phyloP scores from a whole-genome alignment of 2,113 vertebrate genomes.

The Neopipo cinnamomea region DNA sequence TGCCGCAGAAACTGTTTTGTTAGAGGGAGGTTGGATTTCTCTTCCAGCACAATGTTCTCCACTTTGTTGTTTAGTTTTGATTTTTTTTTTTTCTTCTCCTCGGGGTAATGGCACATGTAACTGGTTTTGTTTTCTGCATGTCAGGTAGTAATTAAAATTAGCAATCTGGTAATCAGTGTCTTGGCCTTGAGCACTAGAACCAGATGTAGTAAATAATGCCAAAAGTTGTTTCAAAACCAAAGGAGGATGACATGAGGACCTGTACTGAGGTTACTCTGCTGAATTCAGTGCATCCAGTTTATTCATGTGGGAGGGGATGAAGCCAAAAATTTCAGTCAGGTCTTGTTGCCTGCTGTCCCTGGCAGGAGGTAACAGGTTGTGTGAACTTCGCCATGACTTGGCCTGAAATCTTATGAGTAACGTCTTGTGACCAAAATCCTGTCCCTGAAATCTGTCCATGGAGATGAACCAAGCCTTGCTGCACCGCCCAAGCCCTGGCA shows the following conservation, averaged over 20 bases:
- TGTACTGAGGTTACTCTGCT: background rate
- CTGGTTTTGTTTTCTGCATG: slow-evolving; percentile 6
- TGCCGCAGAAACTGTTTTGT: slow-evolving; percentile 6
- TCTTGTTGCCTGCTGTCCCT: background rate
- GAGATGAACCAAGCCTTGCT: background rate
- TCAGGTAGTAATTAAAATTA: slow-evolving; percentile 43
- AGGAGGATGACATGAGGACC: background rate
- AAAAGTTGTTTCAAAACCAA: background rate
- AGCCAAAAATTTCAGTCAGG: background rate
- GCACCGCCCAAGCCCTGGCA: background rate
- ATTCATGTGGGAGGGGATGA: background rate
- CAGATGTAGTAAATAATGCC: background rate
- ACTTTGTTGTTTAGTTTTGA: background rate
- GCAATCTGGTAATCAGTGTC: background rate
- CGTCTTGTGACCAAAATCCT: background rate
- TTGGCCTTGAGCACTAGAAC: background rate
- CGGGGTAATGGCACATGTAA: background rate
- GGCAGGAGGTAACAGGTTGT: background rate
- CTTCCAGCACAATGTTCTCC: background rate
- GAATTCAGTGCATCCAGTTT: background rate
- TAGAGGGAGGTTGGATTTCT: slow-evolving; percentile 6
- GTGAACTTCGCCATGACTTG: background rate
- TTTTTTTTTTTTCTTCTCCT: background rate
- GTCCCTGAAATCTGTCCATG: background rate
- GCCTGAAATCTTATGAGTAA: background rate